Evolutionary conservation across 2,113 vertebrate genomes (phyloP), one percentile per base, ranked within the genome.

Genomic region (Hypomesus transpacificus): DNA sequence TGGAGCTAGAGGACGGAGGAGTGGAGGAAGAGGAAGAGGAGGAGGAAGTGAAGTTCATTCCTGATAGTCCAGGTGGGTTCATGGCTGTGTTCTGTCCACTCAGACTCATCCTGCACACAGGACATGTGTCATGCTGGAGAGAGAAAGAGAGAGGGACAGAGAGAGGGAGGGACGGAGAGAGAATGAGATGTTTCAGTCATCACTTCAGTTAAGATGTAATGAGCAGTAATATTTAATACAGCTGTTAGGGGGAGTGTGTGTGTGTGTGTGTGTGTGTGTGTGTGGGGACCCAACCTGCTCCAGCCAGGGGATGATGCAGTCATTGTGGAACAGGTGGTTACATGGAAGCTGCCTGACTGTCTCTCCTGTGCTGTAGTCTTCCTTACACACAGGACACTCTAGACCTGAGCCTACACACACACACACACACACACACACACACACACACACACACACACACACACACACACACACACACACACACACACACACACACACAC

Each of bases 331-430:
- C 74, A 98, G 92, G 84, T 99, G 97, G 91, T 97, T 99, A 91
- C 97, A 99, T 0, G 97, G 97, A 76, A 99, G 86, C 85, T 98
- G 97, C 78, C 97, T 91, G 79, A 98, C 97, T 0, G 75, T 94
- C 80, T 99, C 97, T 1, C 94, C 96, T 0, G 93, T 89, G 28
- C 91, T 92, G 56, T 98, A 99, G 85, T 99, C 97, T 73, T 99
- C 97, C 92, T 98, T 99, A 91, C 97, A 99, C 82, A 99, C 97
- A 0, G 97, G 95, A 81, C 97, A 99, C 89, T 99, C 97, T 50
- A 98, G 87, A 64, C 94, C 95, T 0, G 94, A 95, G 85, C 94
- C 97, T 98, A 88, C 66, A 73, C 82, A 71, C n/a, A 75, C 9
- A 11, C 39, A 13, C 39, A 46, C 39, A 46, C 39, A 46, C 9